Conservation (phyloP, 2,797 vertebrate species). For the Leptatherina wallacei region DNA sequence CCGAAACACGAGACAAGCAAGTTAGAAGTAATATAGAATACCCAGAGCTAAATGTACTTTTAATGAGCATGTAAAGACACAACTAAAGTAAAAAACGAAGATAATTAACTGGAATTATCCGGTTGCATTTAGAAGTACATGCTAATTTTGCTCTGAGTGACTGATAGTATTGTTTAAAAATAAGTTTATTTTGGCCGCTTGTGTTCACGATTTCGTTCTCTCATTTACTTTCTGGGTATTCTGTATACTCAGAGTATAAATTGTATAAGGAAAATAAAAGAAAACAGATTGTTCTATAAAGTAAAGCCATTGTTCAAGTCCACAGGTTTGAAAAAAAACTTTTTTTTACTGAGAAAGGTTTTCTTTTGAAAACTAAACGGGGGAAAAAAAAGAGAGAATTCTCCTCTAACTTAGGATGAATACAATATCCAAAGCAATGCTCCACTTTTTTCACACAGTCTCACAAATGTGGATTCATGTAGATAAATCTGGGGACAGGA, state of each 20-base stretch:
- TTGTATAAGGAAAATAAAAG: neutral
- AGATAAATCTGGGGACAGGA: neutral
- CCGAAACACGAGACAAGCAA: neutral
- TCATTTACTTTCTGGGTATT: too few relatives aligned
- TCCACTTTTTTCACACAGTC: neutral
- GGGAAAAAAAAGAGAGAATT: neutral
- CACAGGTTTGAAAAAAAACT: neutral
- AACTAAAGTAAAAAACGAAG: neutral
- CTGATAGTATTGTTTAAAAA: neutral
- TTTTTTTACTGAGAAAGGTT: neutral
- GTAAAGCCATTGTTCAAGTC: neutral
- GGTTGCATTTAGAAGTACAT: neutral
- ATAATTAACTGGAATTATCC: constrained; percentile 10
- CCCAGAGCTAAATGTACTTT: neutral
- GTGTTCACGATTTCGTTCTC: too few relatives aligned
- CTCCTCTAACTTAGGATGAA: neutral
- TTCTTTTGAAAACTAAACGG: too few relatives aligned
- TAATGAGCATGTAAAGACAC: neutral
- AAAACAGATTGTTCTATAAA: neutral
- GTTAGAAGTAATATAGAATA: neutral
- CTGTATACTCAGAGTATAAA: neutral
- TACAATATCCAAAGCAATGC: neutral
- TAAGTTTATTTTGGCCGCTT: too few relatives aligned
- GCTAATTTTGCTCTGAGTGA: neutral
- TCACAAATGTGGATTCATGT: neutral